Evolutionary conservation across 2,888 invertebrate genomes (phyloP), one percentile per base, ranked within the genome.

Genomic region (Dusona sp.): DNA sequence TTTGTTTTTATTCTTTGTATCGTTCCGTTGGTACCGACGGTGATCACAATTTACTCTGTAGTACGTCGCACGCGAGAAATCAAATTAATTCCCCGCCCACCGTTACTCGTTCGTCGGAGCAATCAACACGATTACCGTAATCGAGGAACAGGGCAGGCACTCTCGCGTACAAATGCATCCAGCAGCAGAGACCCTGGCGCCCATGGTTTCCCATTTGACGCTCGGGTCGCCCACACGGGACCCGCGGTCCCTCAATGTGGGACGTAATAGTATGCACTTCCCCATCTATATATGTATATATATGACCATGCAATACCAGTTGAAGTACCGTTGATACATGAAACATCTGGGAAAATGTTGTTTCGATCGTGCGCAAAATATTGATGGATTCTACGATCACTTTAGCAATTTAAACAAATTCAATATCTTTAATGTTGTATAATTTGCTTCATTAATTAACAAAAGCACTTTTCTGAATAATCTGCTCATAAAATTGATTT

Each of bases 351-450:
- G 42, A 75, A 84, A 84, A 80, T 75, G 75, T 80, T 88, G 73
- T 87, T 88, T 86, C 88, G 86, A 75, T 88, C 78, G 42, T 80
- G 68, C 51, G 83, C 67, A 79, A 88, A 89, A 90, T 89, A 88
- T 90, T 90, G 90, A 91, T 92, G 92, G 90, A 92, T 91, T 90
- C 86, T 88, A 89, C 91, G 90, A 91, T 90, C 89, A 89, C 90
- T 89, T 87, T 80, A 85, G 87, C 88, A 75, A 89, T 91, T 90
- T 90, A 77, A 48, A 89, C 86, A 89, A 89, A 90, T 90, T 88
- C 90, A 89, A 92, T 91, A 89, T 89, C 6, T 74, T 25, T 25
- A 42, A 54, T 74, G 38, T 36, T 45, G 2, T 8, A n/a, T 57
- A 19, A 48, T 73, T 45, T 36, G 19, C 33, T 22, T 29, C 16